These are phyloP conservation scores for Steinernema feltiae DNA, from an alignment of 1,140 invertebrate species.

Conservation along the genomic window DNA sequence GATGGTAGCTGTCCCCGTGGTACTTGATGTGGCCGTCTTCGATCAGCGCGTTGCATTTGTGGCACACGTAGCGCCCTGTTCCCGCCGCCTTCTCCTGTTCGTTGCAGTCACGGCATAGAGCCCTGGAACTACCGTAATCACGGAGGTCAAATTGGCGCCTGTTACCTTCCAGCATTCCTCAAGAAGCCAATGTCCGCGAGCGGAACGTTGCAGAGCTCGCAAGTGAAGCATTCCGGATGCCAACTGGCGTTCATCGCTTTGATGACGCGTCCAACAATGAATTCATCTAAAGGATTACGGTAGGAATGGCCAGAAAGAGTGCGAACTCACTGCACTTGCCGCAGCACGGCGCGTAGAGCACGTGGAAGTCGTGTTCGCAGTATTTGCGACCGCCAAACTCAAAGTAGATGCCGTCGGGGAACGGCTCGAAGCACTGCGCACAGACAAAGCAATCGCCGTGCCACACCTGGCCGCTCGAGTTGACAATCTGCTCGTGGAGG, in stretches of 20 bases:
- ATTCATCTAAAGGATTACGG: conserved; percentile 45
- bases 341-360: conserved; percentile 73
- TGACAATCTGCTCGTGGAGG: conserved; percentile 89
- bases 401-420: conserved; percentile 94
- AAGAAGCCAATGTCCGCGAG: conserved; percentile 87
- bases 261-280: conserved; percentile 74
- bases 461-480: conserved; percentile 95
- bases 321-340: conserved; percentile 81
- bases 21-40: conserved; percentile 92
- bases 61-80: conserved; percentile 92
- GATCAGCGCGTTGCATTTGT: conserved; percentile 96
- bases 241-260: conserved; percentile 98
- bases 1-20: conserved; percentile 93
- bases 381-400: conserved; percentile 98
- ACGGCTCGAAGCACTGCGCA: conserved; percentile 94
- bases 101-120: conserved; percentile 93
- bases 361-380: conserved; percentile 96
- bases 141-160: too few relatives aligned
- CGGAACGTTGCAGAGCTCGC: conserved; percentile 81
- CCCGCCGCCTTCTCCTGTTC: conserved; percentile 86
- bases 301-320: neutral
- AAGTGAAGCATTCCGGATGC: conserved; percentile 95
- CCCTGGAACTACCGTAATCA: conserved; percentile 65
- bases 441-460: conserved; percentile 98
- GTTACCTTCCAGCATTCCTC: conserved; percentile 53